phyloP scores from a whole-genome alignment of 2,113 vertebrate species.

The Cygnus buccinator region DNA sequence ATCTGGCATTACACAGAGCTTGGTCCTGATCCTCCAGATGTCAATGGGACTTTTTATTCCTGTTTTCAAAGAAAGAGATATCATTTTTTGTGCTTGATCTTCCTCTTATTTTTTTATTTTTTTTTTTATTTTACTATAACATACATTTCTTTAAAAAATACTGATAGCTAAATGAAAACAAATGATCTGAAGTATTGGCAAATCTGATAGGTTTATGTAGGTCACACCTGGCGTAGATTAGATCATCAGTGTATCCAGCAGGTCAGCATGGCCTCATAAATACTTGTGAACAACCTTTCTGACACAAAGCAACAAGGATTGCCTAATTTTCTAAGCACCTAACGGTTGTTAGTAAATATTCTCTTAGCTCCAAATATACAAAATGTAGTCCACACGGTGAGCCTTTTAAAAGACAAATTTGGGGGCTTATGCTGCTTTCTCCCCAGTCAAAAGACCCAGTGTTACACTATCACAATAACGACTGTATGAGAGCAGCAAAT shows the following conservation, averaged over 20 bases:
- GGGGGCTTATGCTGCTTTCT: not conserved
- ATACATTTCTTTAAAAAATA: not conserved
- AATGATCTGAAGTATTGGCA: not conserved
- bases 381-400: not conserved
- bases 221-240: not conserved
- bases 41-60: not conserved
- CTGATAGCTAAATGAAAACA: not conserved
- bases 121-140: not conserved
- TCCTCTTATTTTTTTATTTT: too few species aligned
- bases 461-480: not conserved
- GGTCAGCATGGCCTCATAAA: not conserved
- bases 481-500: conserved; percentile 4
- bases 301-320: not conserved
- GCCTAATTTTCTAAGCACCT: not conserved
- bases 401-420: not conserved
- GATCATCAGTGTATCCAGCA: not conserved
- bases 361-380: not conserved
- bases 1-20: not conserved
- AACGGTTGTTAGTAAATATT: not conserved
- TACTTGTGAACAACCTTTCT: not conserved
- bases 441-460: conserved; percentile 18
- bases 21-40: not conserved
- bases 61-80: not conserved
- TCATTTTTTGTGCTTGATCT: not conserved
- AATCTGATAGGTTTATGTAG: not conserved